Percentiles rank a stretch among this genome's conserved stretches.
These are phyloP conservation scores for Paramuricea clavata DNA, from an alignment of 92 coral and sea anemone genomes.

Conservation along the genomic window DNA sequence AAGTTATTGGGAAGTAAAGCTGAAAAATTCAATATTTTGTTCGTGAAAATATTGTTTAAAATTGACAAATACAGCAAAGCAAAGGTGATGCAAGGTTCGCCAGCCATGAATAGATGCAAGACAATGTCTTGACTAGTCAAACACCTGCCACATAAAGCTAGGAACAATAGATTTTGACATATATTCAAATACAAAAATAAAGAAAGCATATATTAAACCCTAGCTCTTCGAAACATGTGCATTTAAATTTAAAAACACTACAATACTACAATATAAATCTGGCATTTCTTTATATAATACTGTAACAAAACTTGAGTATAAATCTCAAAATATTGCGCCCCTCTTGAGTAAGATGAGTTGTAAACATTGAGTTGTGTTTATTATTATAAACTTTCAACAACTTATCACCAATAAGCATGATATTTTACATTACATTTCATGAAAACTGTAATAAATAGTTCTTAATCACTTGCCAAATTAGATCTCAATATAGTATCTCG, in stretches of 20 bases:
- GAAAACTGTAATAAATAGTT: constrained; percentile 14
- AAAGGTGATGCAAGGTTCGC: constrained; percentile 7
- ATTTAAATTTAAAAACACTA: not conserved
- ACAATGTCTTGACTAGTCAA: constrained; percentile 21
- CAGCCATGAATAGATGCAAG: constrained; percentile 42
- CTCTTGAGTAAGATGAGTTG: not conserved
- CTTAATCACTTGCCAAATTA: constrained; percentile 11
- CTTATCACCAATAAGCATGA: constrained; percentile 15
- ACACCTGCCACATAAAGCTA: constrained; percentile 48
- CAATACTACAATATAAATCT: not conserved
- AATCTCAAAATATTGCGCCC: not conserved
- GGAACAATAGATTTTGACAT: constrained; percentile 47
- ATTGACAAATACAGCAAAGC: not conserved
- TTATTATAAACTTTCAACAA: constrained; percentile 23
- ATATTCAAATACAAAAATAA: constrained; percentile 32
- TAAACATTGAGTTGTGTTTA: constrained; percentile 9
- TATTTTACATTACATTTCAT: not conserved
- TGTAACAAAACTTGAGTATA: not conserved
- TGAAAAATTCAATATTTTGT: too few species aligned
- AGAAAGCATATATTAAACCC: constrained; percentile 11
- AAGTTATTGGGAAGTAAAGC: too few species aligned
- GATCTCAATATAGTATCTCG: not conserved
- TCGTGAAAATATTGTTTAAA: not conserved
- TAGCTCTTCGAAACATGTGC: not conserved
- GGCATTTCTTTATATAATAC: not conserved